These are phyloP conservation scores for Lamellibrachia satsuma DNA, from an alignment of 2,888 invertebrate species.

Conservation along the genomic window DNA sequence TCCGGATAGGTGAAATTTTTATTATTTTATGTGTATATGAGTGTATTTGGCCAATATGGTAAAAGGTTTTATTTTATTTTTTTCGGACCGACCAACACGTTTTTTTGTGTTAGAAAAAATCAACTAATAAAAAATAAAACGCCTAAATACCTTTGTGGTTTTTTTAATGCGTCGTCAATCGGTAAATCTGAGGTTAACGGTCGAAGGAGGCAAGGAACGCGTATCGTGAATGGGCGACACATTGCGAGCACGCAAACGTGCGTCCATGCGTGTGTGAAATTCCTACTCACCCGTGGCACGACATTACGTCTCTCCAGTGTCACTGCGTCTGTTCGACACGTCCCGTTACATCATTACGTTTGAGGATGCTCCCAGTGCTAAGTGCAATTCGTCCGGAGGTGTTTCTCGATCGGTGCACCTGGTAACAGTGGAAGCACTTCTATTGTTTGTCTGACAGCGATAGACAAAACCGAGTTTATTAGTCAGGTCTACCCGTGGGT, in stretches of 20 bases:
- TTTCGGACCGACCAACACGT: no score
- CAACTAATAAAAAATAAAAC: no score
- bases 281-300: not conserved
- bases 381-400: constrained; percentile 6
- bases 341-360: constrained; percentile 5
- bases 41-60: no score
- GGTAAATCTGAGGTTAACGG: no score
- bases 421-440: not conserved
- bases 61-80: no score
- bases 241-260: not conserved
- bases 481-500: not conserved
- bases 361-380: not conserved
- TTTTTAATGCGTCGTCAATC: no score
- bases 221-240: not conserved
- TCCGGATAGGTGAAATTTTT: no score
- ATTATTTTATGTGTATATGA: no score
- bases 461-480: not conserved
- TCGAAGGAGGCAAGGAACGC: not conserved
- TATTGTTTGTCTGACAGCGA: not conserved
- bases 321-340: not conserved
- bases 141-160: no score
- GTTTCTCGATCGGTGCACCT: not conserved
- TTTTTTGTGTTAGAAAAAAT: no score
- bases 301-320: not conserved
- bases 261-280: not conserved